Evolutionary conservation across 2,888 invertebrate species (phyloP), one percentile per base, ranked within the genome.

Genomic region (Drosophila prostipennis): DNA sequence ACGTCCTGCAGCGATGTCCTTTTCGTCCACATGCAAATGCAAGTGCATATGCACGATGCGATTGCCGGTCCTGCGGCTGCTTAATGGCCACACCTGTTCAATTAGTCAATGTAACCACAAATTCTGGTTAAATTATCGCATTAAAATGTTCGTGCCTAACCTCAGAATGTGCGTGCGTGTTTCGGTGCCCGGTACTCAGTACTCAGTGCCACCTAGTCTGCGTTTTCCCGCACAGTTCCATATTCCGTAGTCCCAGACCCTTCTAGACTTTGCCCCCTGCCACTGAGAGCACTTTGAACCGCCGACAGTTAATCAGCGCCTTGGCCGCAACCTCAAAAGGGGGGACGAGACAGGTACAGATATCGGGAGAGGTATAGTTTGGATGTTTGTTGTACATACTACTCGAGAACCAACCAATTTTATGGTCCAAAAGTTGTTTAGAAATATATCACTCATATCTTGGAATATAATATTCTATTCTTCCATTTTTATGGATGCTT

Each of bases 21-120:
- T 58, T 57, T 57, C 32, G 37, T 51, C 16, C 48, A 26, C 72
- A 72, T 65, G 64, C 71, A 65, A 65, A 65, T 65, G 64, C 71
- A 45, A 70, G 56, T 65, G 64, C 56, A 69, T 40, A 54, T 32
- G 40, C 55, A n/a, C 71, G 32, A 39, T 42, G 52, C 36, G 71
- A 76, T 86, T 82, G 79, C 82, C 73, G 57, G 70, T 79, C 74
- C 87, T 85, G 84, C 72, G 84, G 84, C 88, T 89, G 87, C 88
- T 86, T 85, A 85, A 86, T 89, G 83, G 89, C 89, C 84, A 85
- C 90, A 91, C 91, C 90, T 90, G 90, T 89, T 90, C 90, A 91
- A 90, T 90, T 90, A 90, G 91, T 91, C 91, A 89, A 90, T 91
- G 89, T 87, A 86, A 91, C 90, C 90, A 83, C 90, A 90, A 91